Base-by-base conservation (phyloP, 2,888 invertebrate species). In the Rugalucina vietnamica region DNA sequence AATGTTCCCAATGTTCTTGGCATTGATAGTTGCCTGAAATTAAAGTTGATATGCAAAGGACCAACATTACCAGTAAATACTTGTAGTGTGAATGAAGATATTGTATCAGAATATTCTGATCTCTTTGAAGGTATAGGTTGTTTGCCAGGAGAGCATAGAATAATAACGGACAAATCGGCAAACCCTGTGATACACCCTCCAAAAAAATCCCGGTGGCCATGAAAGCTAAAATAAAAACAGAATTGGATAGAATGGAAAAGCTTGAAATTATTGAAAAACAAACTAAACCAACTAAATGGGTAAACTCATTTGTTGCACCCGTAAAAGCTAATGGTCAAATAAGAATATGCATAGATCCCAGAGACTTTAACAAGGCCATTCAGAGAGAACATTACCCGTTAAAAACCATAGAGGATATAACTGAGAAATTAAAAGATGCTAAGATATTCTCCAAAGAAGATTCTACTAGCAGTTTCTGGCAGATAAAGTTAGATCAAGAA, bases 271-370 rank as follows among this genome's bases (percentile, higher is more conserved):
- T 90, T 54, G 65, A 32, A 14, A 82, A 78, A 77, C 82, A 84
- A 54, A 77, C 34, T 39, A 73, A 89, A 70, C 89, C 89, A 29
- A 90, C 89, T 54, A 60, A 54, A 1, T 88, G 89, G 87, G 89
- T 90, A 0, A 90, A 82, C 60, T 79, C 76, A 18, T 75, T 90
- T 81, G 89, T 88, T 0, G 78, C 83, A 21, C 85, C 86, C 1
- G 39, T 29, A 50, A 91, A 88, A 73, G 49, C 70, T 0, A 83
- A 78, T 36, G 54, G 65, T 12, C 43, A 29, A 14, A 39, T 82
- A 5, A 73, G 85, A 36, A 83, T 83, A 10, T 82, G 84, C 78
- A 70, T 90, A 37, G 90, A 89, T 77, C 90, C 89, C 14, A 18
- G 36, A 50, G 77, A 77, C 34, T 43, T 77, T 12, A 82, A 82